Conservation (phyloP, 2,113 vertebrate species). For the Martes martes region DNA sequence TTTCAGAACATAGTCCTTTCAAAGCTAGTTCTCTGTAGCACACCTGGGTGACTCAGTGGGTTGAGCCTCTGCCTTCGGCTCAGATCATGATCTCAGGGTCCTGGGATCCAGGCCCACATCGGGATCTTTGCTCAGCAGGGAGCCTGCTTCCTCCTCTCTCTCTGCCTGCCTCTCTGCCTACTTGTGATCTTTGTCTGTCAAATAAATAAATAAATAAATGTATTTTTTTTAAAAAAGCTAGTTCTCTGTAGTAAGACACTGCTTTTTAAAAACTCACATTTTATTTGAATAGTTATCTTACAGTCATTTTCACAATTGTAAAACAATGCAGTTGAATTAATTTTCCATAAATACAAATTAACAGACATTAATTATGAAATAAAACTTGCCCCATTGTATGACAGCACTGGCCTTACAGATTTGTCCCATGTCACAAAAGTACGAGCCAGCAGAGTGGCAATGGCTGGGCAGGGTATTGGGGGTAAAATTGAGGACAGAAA, state of each 20-base stretch:
- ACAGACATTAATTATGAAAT: background rate
- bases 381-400: background rate
- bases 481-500: background rate
- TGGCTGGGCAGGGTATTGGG: accelerated
- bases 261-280: background rate
- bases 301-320: background rate
- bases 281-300: background rate
- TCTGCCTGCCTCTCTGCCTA: too few species aligned
- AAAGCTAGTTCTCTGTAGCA: background rate
- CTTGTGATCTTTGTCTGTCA: too few species aligned
- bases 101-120: too few species aligned
- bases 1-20: background rate
- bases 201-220: too few species aligned
- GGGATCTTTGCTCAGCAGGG: too few species aligned
- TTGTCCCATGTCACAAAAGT: background rate
- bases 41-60: too few species aligned
- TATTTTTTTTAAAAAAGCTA: background rate
- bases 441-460: background rate
- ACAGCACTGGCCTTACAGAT: background rate
- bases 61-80: too few species aligned
- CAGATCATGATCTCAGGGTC: too few species aligned
- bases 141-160: too few species aligned
- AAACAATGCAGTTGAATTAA: background rate
- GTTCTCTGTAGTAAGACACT: background rate
- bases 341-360: background rate